Percentiles rank a stretch among this genome's conserved stretches.
Evolutionary conservation across 2,888 invertebrate genomes (phyloP).

Genomic region (Elegia similella): DNA sequence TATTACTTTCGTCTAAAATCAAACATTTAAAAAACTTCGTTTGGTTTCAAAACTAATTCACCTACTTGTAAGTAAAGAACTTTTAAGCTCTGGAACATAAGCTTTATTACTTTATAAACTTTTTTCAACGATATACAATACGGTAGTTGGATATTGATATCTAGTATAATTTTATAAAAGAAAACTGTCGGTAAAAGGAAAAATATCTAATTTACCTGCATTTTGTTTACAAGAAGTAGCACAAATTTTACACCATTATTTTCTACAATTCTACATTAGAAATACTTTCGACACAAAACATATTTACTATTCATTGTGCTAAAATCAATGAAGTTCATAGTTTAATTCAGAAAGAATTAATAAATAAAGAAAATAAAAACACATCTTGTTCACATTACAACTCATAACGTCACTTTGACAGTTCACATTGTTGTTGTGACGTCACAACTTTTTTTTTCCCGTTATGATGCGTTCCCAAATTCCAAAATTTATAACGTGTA

Average conservation of each 20-base stretch:
- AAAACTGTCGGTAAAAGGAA: neutral
- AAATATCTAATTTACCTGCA: neutral
- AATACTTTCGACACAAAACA: neutral
- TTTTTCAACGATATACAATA: too few relatives aligned
- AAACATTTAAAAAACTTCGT: too few relatives aligned
- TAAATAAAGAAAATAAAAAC: neutral
- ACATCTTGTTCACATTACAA: neutral
- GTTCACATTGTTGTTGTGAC: neutral
- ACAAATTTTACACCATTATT: slow-evolving; percentile 12
- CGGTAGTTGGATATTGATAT: too few relatives aligned
- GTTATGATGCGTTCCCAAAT: neutral
- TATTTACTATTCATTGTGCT: neutral
- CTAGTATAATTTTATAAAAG: neutral
- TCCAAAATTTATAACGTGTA: neutral
- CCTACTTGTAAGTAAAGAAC: too few relatives aligned
- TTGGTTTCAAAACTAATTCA: too few relatives aligned
- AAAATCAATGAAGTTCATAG: neutral
- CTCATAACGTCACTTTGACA: neutral
- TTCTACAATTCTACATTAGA: slow-evolving; percentile 4
- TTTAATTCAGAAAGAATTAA: neutral
- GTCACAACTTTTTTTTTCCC: neutral
- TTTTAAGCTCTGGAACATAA: too few relatives aligned
- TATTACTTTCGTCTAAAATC: too few relatives aligned
- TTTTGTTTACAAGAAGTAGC: neutral
- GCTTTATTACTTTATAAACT: too few relatives aligned